phyloP scores from a whole-genome alignment of 2,113 vertebrate genomes.

The Lipophrys pholis region DNA sequence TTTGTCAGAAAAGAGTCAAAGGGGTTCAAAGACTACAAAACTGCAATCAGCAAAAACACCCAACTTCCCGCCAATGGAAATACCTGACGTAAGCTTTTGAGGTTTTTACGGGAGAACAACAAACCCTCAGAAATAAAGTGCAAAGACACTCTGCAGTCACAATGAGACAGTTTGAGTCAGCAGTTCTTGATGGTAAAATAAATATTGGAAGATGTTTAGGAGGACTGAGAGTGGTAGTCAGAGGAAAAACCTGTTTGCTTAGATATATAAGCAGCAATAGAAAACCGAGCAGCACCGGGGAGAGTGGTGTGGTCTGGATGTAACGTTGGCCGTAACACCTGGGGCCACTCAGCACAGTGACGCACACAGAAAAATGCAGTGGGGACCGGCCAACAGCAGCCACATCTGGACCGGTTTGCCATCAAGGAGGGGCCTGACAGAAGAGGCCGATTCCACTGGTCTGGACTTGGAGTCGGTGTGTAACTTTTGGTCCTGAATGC shows the following conservation, averaged over 20 bases:
- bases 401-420: slow-evolving; percentile 76
- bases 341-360: slow-evolving; percentile 82
- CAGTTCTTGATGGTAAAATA: slow-evolving; percentile 9
- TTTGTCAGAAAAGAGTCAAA: not conserved
- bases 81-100: slow-evolving; percentile 40
- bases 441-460: slow-evolving; percentile 18
- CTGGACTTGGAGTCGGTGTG: slow-evolving; percentile 17
- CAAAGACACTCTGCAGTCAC: not conserved
- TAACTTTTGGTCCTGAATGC: slow-evolving; percentile 15
- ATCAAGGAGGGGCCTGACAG: slow-evolving; percentile 53
- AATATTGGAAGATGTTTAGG: not conserved
- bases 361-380: slow-evolving; percentile 70
- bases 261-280: slow-evolving; percentile 27
- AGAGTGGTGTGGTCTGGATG: slow-evolving; percentile 22
- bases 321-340: slow-evolving; percentile 81
- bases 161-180: slow-evolving; percentile 32
- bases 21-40: slow-evolving; percentile 12
- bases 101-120: slow-evolving; percentile 34
- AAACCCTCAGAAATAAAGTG: slow-evolving; percentile 13
- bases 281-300: slow-evolving; percentile 10
- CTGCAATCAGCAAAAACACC: slow-evolving; percentile 9
- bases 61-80: slow-evolving; percentile 17
- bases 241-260: slow-evolving; percentile 43
- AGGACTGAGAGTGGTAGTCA: slow-evolving; percentile 5
- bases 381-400: slow-evolving; percentile 74